These are phyloP conservation scores for Tetrax tetrax DNA, from an alignment of 2,113 vertebrate genomes.

Conservation along the genomic window DNA sequence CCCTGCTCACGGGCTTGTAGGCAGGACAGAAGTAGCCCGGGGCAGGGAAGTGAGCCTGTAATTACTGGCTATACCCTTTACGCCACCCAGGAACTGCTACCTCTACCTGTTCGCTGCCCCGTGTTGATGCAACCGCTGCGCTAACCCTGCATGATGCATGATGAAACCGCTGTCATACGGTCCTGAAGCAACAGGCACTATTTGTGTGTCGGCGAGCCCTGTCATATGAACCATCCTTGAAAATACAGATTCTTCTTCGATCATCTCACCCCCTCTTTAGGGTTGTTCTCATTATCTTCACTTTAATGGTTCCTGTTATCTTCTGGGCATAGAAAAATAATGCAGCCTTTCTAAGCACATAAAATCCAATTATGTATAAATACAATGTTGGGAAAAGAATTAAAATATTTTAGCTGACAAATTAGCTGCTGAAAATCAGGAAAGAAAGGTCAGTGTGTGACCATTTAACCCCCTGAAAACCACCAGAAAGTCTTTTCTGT, in stretches of 20 bases:
- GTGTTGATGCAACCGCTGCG: neutral
- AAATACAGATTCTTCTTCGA: slow-evolving; percentile 2
- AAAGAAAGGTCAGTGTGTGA: slow-evolving; percentile 28
- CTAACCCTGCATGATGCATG: neutral
- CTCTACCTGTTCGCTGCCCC: neutral
- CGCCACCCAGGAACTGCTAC: neutral
- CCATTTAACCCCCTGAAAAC: neutral
- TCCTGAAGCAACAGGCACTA: neutral
- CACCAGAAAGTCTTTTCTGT: neutral
- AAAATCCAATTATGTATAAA: neutral
- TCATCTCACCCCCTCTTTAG: neutral
- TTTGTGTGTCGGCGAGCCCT: neutral
- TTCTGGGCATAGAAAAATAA: neutral
- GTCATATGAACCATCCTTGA: neutral
- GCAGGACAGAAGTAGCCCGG: neutral
- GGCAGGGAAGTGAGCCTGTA: neutral
- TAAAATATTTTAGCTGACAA: neutral
- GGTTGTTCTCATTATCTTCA: neutral
- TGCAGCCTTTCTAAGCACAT: neutral
- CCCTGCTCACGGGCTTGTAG: neutral
- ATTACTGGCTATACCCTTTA: neutral
- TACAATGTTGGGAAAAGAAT: neutral
- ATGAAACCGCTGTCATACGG: neutral
- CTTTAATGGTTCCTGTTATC: neutral
- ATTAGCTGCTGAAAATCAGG: slow-evolving; percentile 23